Evolutionary conservation across 2,888 invertebrate species (phyloP).

Genomic region (Pristionchus exspectatus): DNA sequence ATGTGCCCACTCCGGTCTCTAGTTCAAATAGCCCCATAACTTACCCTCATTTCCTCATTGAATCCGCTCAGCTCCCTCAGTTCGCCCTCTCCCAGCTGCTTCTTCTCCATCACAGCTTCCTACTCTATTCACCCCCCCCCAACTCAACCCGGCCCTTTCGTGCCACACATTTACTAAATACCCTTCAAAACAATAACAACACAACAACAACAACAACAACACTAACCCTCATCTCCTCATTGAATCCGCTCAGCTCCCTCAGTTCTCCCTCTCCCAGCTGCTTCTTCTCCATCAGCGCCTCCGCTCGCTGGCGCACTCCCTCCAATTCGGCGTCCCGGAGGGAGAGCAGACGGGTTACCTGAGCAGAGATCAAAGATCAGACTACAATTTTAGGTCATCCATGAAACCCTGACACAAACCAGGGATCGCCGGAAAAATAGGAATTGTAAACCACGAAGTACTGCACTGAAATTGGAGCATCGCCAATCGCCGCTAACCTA

Average conservation of each 20-base stretch:
- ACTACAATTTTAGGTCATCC: too few relatives aligned
- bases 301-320: conserved; percentile 14
- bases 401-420: too few relatives aligned
- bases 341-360: conserved; percentile 39
- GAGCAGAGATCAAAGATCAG: not conserved
- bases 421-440: too few relatives aligned
- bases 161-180: not conserved
- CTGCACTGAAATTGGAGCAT: too few relatives aligned
- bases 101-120: conserved; percentile 38
- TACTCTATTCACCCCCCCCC: conserved; percentile 13
- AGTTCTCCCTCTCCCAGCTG: conserved; percentile 29
- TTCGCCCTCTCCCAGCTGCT: conserved; percentile 32
- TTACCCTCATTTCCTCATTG: not conserved
- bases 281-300: conserved; percentile 41
- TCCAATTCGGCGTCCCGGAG: conserved; percentile 44
- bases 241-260: conserved; percentile 17
- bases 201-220: not conserved
- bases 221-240: not conserved
- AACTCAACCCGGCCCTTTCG: not conserved
- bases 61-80: conserved; percentile 14
- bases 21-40: too few relatives aligned
- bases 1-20: too few relatives aligned
- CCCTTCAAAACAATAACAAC: too few relatives aligned
- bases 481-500: too few relatives aligned
- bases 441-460: too few relatives aligned